phyloP scores from a whole-genome alignment of 2,797 vertebrate genomes.

The Coendou prehensilis region DNA sequence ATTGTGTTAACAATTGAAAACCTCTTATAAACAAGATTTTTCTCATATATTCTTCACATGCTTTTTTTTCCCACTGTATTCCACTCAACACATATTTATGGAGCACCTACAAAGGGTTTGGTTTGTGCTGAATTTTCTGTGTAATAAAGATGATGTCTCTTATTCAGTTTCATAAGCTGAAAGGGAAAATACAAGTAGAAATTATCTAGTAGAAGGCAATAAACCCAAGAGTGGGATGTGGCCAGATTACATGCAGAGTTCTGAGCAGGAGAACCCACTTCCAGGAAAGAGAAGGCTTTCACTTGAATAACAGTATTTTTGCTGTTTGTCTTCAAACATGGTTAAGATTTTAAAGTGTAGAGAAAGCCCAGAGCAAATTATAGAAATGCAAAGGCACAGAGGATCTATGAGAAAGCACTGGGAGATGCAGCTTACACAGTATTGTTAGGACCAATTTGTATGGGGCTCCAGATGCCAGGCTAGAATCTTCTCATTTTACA shows the following conservation, averaged over 20 bases:
- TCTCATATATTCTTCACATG: conserved; percentile 14
- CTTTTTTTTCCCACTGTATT: neutral
- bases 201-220: neutral
- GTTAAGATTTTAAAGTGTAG: neutral
- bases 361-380: neutral
- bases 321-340: neutral
- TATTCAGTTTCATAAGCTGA: neutral
- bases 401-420: neutral
- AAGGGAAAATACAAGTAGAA: neutral
- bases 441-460: neutral
- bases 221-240: neutral
- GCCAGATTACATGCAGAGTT: neutral
- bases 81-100: neutral
- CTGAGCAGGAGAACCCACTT: conserved; percentile 25
- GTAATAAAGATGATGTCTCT: neutral
- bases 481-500: neutral
- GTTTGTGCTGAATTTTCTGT: neutral
- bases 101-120: neutral
- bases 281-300: neutral
- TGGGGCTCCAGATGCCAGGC: neutral
- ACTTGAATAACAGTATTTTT: neutral
- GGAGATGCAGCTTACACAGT: neutral
- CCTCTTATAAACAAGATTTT: neutral
- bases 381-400: neutral
- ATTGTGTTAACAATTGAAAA: neutral